phyloP scores from a whole-genome alignment of 53 echinoderm and acorn worm genomes.

The Luidia sarsii region DNA sequence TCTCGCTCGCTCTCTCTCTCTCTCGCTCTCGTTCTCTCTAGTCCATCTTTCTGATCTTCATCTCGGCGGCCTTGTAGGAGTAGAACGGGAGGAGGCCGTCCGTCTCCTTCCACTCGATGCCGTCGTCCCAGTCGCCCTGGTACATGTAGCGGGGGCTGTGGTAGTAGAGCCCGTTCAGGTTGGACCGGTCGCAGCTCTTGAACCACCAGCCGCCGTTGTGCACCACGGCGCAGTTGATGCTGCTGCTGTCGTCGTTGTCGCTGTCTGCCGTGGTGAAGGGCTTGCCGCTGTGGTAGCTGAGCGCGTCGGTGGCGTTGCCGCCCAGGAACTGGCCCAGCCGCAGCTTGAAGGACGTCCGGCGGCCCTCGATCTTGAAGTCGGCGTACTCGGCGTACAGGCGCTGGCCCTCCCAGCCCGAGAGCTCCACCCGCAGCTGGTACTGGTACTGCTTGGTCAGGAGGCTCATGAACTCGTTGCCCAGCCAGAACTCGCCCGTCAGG shows the following conservation, averaged over 20 bases:
- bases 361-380: conserved; percentile 71
- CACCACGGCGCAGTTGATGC: conserved; percentile 81
- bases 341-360: conserved; percentile 71
- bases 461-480: conserved; percentile 87
- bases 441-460: conserved; percentile 77
- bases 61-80: conserved; percentile 85
- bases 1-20: too few species aligned
- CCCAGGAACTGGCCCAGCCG: conserved; percentile 74
- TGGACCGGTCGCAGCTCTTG: conserved; percentile 83
- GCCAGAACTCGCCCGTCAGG: conserved; percentile 81
- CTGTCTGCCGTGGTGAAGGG: conserved; percentile 85
- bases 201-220: conserved; percentile 99
- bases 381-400: conserved; percentile 80
- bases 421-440: conserved; percentile 84
- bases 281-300: conserved; percentile 83
- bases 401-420: conserved; percentile 69
- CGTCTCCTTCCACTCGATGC: conserved; percentile 92
- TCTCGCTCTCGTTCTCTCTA: too few species aligned
- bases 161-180: conserved; percentile 95
- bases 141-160: conserved; percentile 65
- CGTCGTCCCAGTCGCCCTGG: conserved; percentile 83
- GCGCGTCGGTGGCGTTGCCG: conserved; percentile 86
- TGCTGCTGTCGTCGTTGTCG: conserved; percentile 83
- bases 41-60: conserved; percentile 88
- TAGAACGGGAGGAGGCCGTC: conserved; percentile 79